Base-by-base conservation (phyloP, 2,888 invertebrate genomes). In the Apotomis capreana region DNA sequence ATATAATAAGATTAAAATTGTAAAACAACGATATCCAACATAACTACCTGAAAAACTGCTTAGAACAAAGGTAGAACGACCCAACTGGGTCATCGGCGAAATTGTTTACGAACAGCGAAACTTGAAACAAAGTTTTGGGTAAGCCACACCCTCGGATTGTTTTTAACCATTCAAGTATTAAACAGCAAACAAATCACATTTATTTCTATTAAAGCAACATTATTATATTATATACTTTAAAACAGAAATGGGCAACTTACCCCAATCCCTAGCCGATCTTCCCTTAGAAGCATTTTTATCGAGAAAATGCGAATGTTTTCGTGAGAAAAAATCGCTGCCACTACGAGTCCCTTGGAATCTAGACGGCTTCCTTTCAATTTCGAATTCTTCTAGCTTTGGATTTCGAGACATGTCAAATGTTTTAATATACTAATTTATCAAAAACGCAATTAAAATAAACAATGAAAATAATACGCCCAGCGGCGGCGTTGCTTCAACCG, bases 221-320 rank as follows among this genome's bases (percentile, higher is more conserved):
- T 55, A 26, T 2, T 12, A 5, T 52, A n/a, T 40, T n/a, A 64
- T 12, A 15, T 36, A 46, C 26, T 5, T 26, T n/a, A 46, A 64
- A 44, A 12, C 5, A n/a, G 0, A 46, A 46, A 5, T 52, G 5
- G 13, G 36, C 6, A 62, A 87, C 91, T 90, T 78, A 94, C 94
- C 93, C 94, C 94, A 94, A 83, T 93, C 90, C 83, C 87, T 84
- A 73, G 88, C 86, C 54, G 94, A 93, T 78, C 94, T 87, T 75
- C 94, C 94, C 72, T 9, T 63, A 15, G 46, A 52, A 36, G 63
- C 51, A 62, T 63, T 68, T 68, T 72, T 68, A 57, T 72, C 72
- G 4, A 68, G 51, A 49, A 72, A 63, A 72, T 62, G 72, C 6
- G 67, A 57, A 62, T 62, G 71, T 40, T 72, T 68, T 68, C 72